Percentiles rank a stretch among this genome's conserved stretches.
These are phyloP conservation scores for Palythoa heliodiscus DNA, from an alignment of 92 coral and sea anemone genomes.

Conservation along the genomic window DNA sequence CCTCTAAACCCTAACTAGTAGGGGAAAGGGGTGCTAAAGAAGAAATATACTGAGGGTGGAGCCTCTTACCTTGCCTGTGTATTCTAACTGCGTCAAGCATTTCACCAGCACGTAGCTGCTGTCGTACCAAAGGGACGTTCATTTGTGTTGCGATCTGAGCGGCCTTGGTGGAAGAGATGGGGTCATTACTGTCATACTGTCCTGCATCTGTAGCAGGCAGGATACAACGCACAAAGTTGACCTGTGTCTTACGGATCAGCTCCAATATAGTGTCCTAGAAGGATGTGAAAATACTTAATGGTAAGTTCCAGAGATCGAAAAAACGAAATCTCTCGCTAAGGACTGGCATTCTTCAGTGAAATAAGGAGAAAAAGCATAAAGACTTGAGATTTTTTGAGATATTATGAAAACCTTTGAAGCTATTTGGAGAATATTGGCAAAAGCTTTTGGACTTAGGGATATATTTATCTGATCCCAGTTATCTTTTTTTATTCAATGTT, in stretches of 20 bases:
- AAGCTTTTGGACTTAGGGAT: too few relatives aligned
- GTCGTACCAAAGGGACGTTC: slow-evolving; percentile 89
- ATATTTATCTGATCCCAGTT: too few relatives aligned
- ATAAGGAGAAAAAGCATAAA: too few relatives aligned
- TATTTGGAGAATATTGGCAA: too few relatives aligned
- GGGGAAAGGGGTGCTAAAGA: not conserved
- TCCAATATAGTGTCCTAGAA: slow-evolving; percentile 91
- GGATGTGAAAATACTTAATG: not conserved
- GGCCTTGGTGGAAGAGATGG: slow-evolving; percentile 58
- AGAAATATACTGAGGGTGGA: not conserved
- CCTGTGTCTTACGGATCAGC: slow-evolving; percentile 95
- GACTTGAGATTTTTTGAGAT: too few relatives aligned
- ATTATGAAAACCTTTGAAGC: too few relatives aligned
- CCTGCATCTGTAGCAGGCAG: slow-evolving; percentile 83
- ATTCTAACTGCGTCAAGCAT: slow-evolving; percentile 94
- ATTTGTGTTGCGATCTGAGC: slow-evolving; percentile 64
- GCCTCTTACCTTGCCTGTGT: slow-evolving; percentile 90
- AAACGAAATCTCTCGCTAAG: too few relatives aligned
- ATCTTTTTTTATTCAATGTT: too few relatives aligned
- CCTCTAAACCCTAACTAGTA: not conserved
- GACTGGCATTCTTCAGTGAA: too few relatives aligned
- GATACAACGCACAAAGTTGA: slow-evolving; percentile 94
- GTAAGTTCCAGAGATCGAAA: not conserved
- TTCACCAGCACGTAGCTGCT: slow-evolving; percentile 90
- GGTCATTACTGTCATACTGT: slow-evolving; percentile 62